These are phyloP conservation scores for Holocentrus rufus DNA, from an alignment of 2,797 vertebrate species.

Conservation along the genomic window DNA sequence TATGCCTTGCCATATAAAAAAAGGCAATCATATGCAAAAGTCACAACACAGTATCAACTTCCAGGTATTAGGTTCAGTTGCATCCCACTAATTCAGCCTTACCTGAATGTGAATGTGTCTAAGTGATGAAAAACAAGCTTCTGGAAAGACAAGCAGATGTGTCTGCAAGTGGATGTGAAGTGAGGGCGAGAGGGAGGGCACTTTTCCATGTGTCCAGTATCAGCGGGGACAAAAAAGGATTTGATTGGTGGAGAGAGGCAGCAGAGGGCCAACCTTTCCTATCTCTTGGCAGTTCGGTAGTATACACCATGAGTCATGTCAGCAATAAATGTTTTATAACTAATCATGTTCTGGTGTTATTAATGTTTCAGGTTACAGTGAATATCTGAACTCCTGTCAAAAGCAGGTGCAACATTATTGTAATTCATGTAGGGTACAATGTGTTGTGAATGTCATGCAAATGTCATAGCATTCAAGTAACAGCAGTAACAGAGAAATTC, in stretches of 20 bases:
- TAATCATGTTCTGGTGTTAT: not conserved
- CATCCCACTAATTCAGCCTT: not conserved
- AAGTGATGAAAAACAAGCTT: slow-evolving; percentile 6
- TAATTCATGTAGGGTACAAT: not conserved
- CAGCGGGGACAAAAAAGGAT: slow-evolving; percentile 18
- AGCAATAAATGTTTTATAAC: not conserved
- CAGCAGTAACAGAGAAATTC: not conserved
- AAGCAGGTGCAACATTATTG: not conserved
- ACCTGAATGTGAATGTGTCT: slow-evolving; percentile 45
- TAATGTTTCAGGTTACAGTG: not conserved
- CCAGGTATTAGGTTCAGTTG: not conserved
- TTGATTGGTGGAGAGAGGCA: slow-evolving; percentile 56
- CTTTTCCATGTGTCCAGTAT: slow-evolving; percentile 36
- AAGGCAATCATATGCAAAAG: not conserved
- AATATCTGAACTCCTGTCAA: not conserved
- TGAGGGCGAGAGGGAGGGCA: slow-evolving; percentile 27
- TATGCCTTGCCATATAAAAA: too few relatives aligned
- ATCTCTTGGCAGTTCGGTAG: slow-evolving; percentile 41
- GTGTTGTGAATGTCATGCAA: not conserved
- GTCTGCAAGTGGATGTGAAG: slow-evolving; percentile 41
- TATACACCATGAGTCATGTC: not conserved
- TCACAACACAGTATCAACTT: not conserved
- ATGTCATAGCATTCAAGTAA: not conserved
- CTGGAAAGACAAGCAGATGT: slow-evolving; percentile 25
- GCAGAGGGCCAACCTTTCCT: slow-evolving; percentile 6